Conservation (phyloP, 2,797 vertebrate species). For the Mormyrops boulengeri region DNA sequence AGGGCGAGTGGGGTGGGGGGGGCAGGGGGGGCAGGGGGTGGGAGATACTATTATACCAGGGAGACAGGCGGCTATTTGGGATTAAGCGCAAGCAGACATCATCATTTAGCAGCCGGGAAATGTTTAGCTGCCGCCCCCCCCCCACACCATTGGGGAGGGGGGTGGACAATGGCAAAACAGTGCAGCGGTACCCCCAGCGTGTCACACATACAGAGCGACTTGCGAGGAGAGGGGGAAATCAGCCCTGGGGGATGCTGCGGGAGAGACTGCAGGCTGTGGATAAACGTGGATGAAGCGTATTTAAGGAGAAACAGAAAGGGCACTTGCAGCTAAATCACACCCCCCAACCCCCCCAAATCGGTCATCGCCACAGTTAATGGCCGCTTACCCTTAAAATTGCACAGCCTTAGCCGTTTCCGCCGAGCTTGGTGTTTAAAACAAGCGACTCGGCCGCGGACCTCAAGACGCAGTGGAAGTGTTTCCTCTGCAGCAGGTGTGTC, state of each 20-base stretch:
- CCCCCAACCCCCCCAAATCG: neutral
- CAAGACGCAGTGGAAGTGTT: slow-evolving; percentile 35
- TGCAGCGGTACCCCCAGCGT: neutral
- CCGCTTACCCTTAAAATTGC: neutral
- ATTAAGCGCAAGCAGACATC: slow-evolving; percentile 50
- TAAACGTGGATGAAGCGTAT: neutral
- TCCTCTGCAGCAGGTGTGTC: slow-evolving; percentile 53
- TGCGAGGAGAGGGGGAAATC: slow-evolving; percentile 20
- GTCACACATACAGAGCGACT: slow-evolving; percentile 4
- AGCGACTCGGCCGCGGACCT: neutral
- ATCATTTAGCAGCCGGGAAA: slow-evolving; percentile 45
- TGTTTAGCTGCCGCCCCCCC: slow-evolving; percentile 33
- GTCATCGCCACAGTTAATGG: neutral
- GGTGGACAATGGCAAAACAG: slow-evolving; percentile 27
- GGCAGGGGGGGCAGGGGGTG: slow-evolving; percentile 16
- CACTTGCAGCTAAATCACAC: neutral
- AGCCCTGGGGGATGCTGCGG: slow-evolving; percentile 20
- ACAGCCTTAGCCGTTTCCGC: neutral
- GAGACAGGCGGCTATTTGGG: slow-evolving; percentile 27
- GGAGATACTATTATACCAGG: slow-evolving; percentile 45
- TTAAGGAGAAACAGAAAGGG: neutral
- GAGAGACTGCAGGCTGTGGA: neutral
- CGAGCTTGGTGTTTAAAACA: neutral
- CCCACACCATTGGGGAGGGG: slow-evolving; percentile 12
- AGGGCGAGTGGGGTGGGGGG: slow-evolving; percentile 28